A percentile compares a stretch with the other conserved stretches of the same genome.
phyloP scores from a whole-genome alignment of 2,888 invertebrate species.

The Ophioninae sp. region DNA sequence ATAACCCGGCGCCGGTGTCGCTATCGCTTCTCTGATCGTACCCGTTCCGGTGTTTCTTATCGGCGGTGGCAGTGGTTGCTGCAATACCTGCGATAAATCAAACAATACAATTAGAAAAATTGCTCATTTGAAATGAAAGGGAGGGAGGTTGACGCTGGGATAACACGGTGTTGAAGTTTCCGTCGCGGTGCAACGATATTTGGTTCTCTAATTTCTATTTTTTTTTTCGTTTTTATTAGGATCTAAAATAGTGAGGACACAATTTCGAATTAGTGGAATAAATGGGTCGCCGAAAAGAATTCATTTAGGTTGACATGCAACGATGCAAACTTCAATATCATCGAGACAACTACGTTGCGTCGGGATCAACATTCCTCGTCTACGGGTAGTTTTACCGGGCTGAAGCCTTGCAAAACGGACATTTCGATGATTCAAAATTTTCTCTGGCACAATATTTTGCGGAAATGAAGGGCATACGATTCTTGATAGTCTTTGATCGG shows the following conservation, averaged over 20 bases:
- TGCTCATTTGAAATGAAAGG: not conserved
- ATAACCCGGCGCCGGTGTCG: slow-evolving; percentile 76
- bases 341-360: not conserved
- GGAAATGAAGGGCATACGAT: not conserved
- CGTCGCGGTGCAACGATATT: too few relatives aligned
- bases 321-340: too few relatives aligned
- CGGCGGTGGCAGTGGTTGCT: slow-evolving; percentile 78
- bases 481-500: not conserved
- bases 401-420: not conserved
- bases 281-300: too few relatives aligned
- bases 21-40: slow-evolving; percentile 79
- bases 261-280: too few relatives aligned
- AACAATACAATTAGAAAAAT: not conserved
- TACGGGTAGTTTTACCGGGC: not conserved
- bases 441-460: not conserved
- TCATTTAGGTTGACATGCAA: too few relatives aligned
- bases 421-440: not conserved
- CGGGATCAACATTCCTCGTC: not conserved
- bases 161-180: not conserved
- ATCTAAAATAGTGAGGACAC: too few relatives aligned
- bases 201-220: too few relatives aligned
- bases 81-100: slow-evolving; percentile 74
- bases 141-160: not conserved
- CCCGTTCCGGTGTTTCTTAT: slow-evolving; percentile 79
- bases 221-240: too few relatives aligned